Base-by-base conservation (phyloP, 2,888 invertebrate genomes). In the Mimas tiliae region DNA sequence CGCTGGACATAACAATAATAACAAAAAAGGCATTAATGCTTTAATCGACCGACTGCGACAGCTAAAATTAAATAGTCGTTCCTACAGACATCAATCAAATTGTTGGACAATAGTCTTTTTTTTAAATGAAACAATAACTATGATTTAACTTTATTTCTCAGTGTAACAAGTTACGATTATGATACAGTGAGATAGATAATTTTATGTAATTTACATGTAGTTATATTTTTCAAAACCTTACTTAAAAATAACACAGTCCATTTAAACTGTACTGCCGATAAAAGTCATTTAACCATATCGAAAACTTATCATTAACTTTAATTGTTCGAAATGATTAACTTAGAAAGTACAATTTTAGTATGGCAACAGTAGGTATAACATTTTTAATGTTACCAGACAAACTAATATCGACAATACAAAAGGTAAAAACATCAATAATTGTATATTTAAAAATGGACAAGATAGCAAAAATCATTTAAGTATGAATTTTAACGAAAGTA, bases 91-190 rank as follows among this genome's bases (percentile, higher is more conserved):
- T n/a, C n/a, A n/a, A n/a, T n/a, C n/a, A n/a, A n/a, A n/a, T n/a
- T n/a, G n/a, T n/a, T 3, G 27, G 27, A 27, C 27, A 27, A 4
- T n/a, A n/a, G n/a, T n/a, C 1, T 27, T 27, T 27, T 27, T 27
- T 3, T 14, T 12, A 14, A 14, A 45, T 14, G 45, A 45, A 45
- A 45, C 45, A 0, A 45, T 45, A 45, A 14, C 73, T 69, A 64
- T 67, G 68, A 78, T 76, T 78, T 66, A 68, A 77, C 75, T 78
- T 81, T 86, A 85, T 81, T 86, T 77, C 76, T 81, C 82, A 82
- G 77, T 72, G 75, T 81, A 74, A 58, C 55, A 47, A 45, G 9
- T 65, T 71, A 72, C 67, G 69, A 65, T 68, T 81, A 81, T 76
- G 68, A 73, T 80, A 84, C 82, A 84, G 72, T 77, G 77, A 82